Conservation (phyloP, 2,797 vertebrate genomes). For the Esox lucius region DNA sequence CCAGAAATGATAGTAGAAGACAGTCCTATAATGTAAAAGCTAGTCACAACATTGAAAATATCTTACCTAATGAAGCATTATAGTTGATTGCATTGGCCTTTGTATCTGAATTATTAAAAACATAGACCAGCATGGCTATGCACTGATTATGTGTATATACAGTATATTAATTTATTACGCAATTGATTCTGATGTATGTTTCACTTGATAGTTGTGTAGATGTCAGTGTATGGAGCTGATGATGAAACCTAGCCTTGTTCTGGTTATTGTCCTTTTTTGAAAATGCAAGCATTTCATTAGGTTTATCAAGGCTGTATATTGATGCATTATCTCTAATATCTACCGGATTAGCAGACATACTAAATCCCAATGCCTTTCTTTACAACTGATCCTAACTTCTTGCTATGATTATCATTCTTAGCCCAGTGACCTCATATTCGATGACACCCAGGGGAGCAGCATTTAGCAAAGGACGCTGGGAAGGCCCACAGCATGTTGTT, state of each 20-base stretch:
- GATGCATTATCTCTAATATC: not conserved
- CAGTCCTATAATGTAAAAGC: slow-evolving; percentile 49
- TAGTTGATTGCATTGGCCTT: slow-evolving; percentile 51
- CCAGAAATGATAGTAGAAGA: slow-evolving; percentile 54
- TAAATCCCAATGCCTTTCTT: slow-evolving; percentile 17
- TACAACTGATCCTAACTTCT: slow-evolving; percentile 38
- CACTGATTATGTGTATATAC: slow-evolving; percentile 13
- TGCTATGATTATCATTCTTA: slow-evolving; percentile 52
- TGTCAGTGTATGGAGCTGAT: not conserved
- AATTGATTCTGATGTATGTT: slow-evolving; percentile 3
- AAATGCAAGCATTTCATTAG: not conserved
- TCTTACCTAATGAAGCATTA: slow-evolving; percentile 55
- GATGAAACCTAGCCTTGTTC: not conserved
- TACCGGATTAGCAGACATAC: slow-evolving; percentile 5
- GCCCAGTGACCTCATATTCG: slow-evolving; percentile 59
- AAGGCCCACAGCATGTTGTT: slow-evolving; percentile 50
- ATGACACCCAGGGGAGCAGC: slow-evolving; percentile 51
- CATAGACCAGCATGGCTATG: slow-evolving; percentile 8
- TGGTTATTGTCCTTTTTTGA: not conserved
- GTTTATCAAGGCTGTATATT: not conserved
- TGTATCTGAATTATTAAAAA: slow-evolving; percentile 52
- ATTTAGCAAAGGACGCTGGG: slow-evolving; percentile 52
- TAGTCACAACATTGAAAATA: slow-evolving; percentile 48
- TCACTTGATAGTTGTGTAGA: not conserved
- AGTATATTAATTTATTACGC: not conserved